Percentiles rank a stretch among this genome's conserved stretches.
phyloP scores from a whole-genome alignment of 1,140 invertebrate species.

The Lucilia sericata region DNA sequence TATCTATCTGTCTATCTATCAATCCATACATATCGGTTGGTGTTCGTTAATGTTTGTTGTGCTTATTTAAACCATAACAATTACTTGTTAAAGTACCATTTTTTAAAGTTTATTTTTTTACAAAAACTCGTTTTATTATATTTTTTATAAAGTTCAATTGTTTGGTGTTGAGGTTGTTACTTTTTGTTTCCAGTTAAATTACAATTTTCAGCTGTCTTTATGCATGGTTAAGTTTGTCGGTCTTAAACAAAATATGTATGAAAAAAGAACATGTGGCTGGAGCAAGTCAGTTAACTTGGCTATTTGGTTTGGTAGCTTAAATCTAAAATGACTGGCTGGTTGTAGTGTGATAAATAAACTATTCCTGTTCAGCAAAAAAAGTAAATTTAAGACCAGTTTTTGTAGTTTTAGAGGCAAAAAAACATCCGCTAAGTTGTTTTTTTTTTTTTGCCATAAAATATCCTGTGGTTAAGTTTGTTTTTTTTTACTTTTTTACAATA shows the following conservation, averaged over 20 bases:
- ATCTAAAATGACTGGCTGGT: not conserved
- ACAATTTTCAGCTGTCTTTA: slow-evolving; percentile 43
- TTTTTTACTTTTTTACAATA: not conserved
- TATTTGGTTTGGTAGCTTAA: not conserved
- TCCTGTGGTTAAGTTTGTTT: slow-evolving; percentile 28
- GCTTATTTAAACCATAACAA: no score
- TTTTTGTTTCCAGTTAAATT: not conserved
- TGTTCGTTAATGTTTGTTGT: no score
- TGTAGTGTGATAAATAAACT: not conserved
- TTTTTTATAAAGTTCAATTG: slow-evolving; percentile 32
- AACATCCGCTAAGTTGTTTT: slow-evolving; percentile 24
- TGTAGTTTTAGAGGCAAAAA: not conserved
- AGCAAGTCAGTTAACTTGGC: not conserved
- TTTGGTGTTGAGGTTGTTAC: slow-evolving; percentile 27
- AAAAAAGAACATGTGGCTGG: slow-evolving; percentile 39
- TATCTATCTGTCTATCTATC: no score
- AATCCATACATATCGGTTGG: no score
- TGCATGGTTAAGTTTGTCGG: slow-evolving; percentile 38
- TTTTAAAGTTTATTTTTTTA: no score
- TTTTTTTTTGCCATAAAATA: slow-evolving; percentile 37
- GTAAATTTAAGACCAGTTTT: slow-evolving; percentile 31
- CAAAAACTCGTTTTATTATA: not conserved
- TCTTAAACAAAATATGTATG: not conserved
- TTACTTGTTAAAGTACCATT: no score
- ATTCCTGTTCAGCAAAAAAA: slow-evolving; percentile 2